Percentiles rank a stretch among this genome's conserved stretches.
phyloP scores from a whole-genome alignment of 2,113 vertebrate genomes.

The Heterocephalus glaber region DNA sequence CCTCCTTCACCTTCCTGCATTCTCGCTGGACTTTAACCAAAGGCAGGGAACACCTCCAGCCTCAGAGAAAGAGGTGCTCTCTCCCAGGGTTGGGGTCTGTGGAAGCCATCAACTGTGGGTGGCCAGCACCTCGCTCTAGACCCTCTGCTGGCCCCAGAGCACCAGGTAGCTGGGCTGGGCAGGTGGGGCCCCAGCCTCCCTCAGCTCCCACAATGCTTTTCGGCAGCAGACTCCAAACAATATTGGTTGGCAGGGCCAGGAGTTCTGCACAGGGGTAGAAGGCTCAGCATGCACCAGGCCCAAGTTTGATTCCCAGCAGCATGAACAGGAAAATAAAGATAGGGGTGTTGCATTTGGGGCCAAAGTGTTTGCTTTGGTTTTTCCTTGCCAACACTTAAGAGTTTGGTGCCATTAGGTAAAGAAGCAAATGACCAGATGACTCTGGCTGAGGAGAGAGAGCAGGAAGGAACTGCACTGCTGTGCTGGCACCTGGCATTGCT shows the following conservation, averaged over 20 bases:
- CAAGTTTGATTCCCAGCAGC: too few species aligned
- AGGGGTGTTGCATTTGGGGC: background rate
- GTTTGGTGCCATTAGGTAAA: background rate
- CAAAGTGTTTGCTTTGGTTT: background rate
- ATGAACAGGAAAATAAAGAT: background rate
- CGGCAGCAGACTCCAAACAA: background rate
- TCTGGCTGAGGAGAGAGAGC: background rate
- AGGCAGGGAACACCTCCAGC: background rate
- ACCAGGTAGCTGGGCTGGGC: accelerated
- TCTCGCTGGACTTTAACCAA: background rate
- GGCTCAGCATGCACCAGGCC: background rate
- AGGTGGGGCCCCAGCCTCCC: accelerated
- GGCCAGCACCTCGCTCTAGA: background rate
- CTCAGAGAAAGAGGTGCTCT: background rate
- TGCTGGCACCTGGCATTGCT: background rate
- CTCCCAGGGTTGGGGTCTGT: background rate
- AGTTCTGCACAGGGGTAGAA: background rate
- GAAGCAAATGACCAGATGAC: accelerated
- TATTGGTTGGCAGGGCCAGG: background rate
- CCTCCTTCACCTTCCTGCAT: too few species aligned
- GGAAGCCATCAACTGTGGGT: accelerated
- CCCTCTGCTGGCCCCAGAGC: background rate
- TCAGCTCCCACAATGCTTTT: background rate
- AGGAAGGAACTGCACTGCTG: accelerated
- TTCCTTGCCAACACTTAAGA: too few species aligned